phyloP scores from a whole-genome alignment of 1,140 invertebrate species.

The Musca vetustissima region DNA sequence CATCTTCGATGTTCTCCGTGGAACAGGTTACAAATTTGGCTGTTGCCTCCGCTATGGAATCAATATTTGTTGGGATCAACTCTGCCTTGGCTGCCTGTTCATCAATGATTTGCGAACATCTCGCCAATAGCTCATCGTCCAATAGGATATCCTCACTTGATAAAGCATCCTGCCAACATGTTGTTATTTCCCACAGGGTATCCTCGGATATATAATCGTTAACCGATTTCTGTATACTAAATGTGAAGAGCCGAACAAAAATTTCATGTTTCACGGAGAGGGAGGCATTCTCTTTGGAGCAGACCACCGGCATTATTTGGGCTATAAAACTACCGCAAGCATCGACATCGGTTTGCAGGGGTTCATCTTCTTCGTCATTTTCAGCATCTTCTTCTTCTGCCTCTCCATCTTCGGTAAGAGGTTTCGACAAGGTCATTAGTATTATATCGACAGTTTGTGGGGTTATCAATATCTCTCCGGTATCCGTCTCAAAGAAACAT shows the following conservation, averaged over 20 bases:
- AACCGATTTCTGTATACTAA: conserved; percentile 50
- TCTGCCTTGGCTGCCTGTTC: conserved; percentile 27
- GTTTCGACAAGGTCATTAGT: conserved; percentile 53
- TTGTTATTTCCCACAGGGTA: conserved; percentile 59
- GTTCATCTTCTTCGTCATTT: conserved; percentile 24
- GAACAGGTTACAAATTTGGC: conserved; percentile 49
- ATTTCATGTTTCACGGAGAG: conserved; percentile 46
- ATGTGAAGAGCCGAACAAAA: conserved; percentile 56
- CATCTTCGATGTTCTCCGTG: conserved; percentile 45
- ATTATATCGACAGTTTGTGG: conserved; percentile 58
- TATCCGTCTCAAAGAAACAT: conserved; percentile 53
- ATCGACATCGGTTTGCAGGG: conserved; percentile 52
- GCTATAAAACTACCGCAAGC: conserved; percentile 58
- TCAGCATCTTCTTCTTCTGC: conserved; percentile 55
- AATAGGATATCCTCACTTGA: conserved; percentile 50
- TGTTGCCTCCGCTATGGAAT: conserved; percentile 47
- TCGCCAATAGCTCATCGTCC: conserved; percentile 32
- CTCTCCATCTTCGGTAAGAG: conserved; percentile 42
- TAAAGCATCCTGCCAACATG: conserved; percentile 61
- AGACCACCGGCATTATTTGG: conserved; percentile 58
- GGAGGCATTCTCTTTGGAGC: conserved; percentile 46
- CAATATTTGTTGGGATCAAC: conserved; percentile 33
- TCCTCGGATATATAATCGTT: conserved; percentile 55
- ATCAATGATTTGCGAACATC: conserved; percentile 41
- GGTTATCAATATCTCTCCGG: conserved; percentile 57